A percentile compares a stretch with the other conserved stretches of the same genome.
Evolutionary conservation across 37 sponge, comb jelly and placozoan species (phyloP).

Genomic region (Hexactinellida sp.): DNA sequence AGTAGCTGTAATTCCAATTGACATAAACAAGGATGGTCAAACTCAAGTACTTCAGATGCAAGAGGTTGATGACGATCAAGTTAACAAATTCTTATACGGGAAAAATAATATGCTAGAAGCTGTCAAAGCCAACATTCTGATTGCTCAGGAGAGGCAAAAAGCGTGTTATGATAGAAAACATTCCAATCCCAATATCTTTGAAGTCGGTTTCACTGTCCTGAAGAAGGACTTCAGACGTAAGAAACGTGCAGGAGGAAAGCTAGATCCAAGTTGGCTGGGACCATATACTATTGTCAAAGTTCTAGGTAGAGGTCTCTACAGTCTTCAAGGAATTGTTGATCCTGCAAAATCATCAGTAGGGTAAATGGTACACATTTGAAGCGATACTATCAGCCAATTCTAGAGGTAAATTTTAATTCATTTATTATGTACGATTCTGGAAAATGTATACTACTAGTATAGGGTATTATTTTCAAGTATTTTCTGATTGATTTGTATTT

Average conservation of each 20-base stretch:
- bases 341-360: neutral
- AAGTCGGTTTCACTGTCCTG: conserved; percentile 28
- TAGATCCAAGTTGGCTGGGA: conserved; percentile 26
- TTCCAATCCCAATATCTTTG: conserved; percentile 27
- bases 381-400: neutral
- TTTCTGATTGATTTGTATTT: neutral
- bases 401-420: neutral
- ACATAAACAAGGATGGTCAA: conserved; percentile 25
- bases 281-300: conserved; percentile 25
- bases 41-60: conserved; percentile 1
- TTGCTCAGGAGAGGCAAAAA: conserved; percentile 52
- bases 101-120: conserved; percentile 18
- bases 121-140: conserved; percentile 47
- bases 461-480: neutral
- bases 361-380: neutral
- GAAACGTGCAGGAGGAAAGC: conserved; percentile 49
- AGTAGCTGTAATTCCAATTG: conserved; percentile 40
- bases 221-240: conserved; percentile 45
- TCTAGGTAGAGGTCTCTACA: conserved; percentile 19
- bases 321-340: neutral
- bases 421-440: neutral
- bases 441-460: neutral
- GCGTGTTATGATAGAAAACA: conserved; percentile 41
- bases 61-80: conserved; percentile 8
- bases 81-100: neutral